phyloP scores from a whole-genome alignment of 1,140 invertebrate genomes.

The Pogonomyrmex barbatus region DNA sequence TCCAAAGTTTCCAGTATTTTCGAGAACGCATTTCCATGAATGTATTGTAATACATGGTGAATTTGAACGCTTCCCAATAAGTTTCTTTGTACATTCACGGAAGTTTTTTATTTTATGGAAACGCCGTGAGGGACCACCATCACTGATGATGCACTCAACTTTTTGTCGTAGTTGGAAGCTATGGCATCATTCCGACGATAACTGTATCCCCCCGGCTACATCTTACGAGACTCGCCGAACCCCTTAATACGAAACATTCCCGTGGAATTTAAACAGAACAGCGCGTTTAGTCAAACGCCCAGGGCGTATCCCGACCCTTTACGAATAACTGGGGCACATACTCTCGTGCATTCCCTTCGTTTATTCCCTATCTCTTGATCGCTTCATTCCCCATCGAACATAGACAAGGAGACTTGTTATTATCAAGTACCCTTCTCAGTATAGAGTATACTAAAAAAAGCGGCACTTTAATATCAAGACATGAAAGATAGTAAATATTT shows the following conservation, averaged over 20 bases:
- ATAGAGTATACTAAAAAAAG: constrained; percentile 8
- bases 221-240: constrained; percentile 52
- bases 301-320: background rate
- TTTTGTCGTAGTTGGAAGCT: constrained; percentile 39
- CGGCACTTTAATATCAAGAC: background rate
- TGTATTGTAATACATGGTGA: constrained; percentile 8
- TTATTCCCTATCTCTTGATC: background rate
- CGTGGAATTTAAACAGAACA: constrained; percentile 81
- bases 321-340: constrained; percentile 32
- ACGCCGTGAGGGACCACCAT: constrained; percentile 31
- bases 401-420: background rate
- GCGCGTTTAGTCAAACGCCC: constrained; percentile 65
- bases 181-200: constrained; percentile 46
- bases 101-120: constrained; percentile 56
- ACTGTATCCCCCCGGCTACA: background rate
- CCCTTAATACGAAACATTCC: constrained; percentile 74
- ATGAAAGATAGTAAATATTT: background rate
- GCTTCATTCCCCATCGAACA: constrained; percentile 10
- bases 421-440: constrained; percentile 8
- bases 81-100: constrained; percentile 13
- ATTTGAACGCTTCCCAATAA: background rate
- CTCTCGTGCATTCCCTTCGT: background rate
- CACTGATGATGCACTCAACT: constrained; percentile 41
- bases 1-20: background rate
- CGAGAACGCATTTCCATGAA: background rate